Conservation (phyloP, 1,140 invertebrate species). For the Luehdorfia chinensis region DNA sequence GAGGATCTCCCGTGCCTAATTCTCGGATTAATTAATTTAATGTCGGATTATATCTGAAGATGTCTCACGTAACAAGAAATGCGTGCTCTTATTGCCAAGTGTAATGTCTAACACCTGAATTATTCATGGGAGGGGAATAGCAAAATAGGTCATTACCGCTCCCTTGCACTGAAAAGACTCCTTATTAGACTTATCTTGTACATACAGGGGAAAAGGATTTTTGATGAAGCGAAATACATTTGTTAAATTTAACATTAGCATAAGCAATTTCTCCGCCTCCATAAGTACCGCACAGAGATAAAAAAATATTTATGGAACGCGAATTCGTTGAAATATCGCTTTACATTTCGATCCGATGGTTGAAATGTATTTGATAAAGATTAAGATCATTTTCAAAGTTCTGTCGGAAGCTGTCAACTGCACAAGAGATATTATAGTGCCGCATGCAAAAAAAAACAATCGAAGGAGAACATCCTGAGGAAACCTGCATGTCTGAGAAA, state of each 20-base stretch:
- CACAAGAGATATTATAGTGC: too few relatives aligned
- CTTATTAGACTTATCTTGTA: constrained; percentile 6
- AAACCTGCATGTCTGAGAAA: too few relatives aligned
- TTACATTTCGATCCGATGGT: too few relatives aligned
- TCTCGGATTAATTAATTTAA: constrained; percentile 4
- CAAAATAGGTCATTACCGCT: constrained; percentile 12
- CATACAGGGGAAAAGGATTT: constrained; percentile 8
- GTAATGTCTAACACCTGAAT: constrained; percentile 13
- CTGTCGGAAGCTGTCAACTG: too few relatives aligned
- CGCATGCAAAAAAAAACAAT: too few relatives aligned
- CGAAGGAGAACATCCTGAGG: too few relatives aligned
- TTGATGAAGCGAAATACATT: constrained; percentile 17
- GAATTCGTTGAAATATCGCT: too few relatives aligned
- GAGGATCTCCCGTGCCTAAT: too few relatives aligned
- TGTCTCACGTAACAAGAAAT: background rate
- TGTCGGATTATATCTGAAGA: background rate
- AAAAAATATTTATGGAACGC: background rate
- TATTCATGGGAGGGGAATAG: constrained; percentile 18
- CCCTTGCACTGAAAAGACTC: constrained; percentile 7
- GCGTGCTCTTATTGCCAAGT: constrained; percentile 14
- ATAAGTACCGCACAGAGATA: background rate
- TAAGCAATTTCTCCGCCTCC: constrained; percentile 7
- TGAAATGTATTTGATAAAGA: too few relatives aligned
- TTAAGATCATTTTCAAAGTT: background rate
- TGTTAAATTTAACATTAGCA: constrained; percentile 13